A percentile compares a stretch with the other conserved stretches of the same genome.
Conservation (phyloP, 2,113 vertebrate species). For the Rhizomys pruinosus region DNA sequence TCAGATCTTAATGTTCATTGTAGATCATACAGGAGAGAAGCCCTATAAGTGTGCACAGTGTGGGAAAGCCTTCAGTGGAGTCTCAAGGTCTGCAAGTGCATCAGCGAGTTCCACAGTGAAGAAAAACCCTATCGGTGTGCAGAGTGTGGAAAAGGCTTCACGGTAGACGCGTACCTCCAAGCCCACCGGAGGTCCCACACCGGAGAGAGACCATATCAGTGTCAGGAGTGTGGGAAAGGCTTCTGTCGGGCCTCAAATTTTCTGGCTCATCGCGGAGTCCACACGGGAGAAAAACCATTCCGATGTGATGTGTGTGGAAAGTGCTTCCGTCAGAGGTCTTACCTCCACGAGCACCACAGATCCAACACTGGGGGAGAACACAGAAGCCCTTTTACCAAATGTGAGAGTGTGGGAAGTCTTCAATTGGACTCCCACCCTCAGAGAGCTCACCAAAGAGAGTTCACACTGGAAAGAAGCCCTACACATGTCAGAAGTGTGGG, state of each 20-base stretch:
- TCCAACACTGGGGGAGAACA: constrained; percentile 79
- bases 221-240: constrained; percentile 76
- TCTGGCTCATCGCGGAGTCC: constrained; percentile 74
- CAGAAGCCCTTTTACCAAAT: constrained; percentile 77
- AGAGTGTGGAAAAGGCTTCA: constrained; percentile 69
- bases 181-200: constrained; percentile 78
- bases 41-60: constrained; percentile 61
- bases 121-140: constrained; percentile 69
- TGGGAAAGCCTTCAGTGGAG: constrained; percentile 69
- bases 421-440: constrained; percentile 71
- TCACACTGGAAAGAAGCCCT: constrained; percentile 78
- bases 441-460: constrained; percentile 76
- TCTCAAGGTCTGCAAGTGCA: constrained; percentile 66
- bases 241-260: constrained; percentile 78
- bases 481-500: constrained; percentile 77
- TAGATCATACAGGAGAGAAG: constrained; percentile 78
- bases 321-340: constrained; percentile 76
- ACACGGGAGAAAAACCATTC: constrained; percentile 78
- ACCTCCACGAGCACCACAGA: constrained; percentile 77
- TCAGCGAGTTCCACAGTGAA: constrained; percentile 63
- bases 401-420: constrained; percentile 79
- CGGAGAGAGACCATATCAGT: constrained; percentile 77
- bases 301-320: constrained; percentile 73
- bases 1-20: constrained; percentile 80
- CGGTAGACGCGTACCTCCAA: constrained; percentile 70